Conservation (phyloP, 2,113 vertebrate species). For the Vulpes vulpes region DNA sequence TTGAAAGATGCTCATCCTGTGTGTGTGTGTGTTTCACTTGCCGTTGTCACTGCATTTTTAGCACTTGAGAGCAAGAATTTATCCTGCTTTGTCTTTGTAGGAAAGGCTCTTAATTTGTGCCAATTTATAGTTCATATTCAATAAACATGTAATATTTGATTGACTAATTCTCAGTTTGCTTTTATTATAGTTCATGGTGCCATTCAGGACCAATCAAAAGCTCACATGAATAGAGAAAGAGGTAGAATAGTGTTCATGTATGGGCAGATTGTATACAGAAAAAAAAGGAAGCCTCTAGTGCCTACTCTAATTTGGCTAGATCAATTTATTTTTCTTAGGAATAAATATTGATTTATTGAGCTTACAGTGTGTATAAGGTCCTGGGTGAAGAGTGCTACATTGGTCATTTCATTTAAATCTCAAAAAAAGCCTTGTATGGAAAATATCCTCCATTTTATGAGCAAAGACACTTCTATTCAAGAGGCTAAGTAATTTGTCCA, state of each 20-base stretch:
- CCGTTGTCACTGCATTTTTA: background rate
- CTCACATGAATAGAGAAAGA: background rate
- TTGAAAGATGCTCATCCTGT: background rate
- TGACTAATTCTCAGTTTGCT: background rate
- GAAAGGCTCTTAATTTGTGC: background rate
- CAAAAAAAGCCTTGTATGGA: background rate
- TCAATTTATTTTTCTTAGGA: background rate
- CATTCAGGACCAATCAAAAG: background rate
- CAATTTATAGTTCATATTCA: background rate
- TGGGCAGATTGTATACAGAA: background rate
- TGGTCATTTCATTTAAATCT: slow-evolving; percentile 51
- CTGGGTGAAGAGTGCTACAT: background rate
- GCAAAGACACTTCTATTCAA: slow-evolving; percentile 58
- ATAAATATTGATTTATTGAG: slow-evolving; percentile 34
- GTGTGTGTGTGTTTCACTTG: background rate
- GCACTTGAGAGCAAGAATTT: background rate
- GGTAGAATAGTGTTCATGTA: rapidly evolving
- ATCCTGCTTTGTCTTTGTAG: background rate
- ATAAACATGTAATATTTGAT: background rate
- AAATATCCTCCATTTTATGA: slow-evolving; percentile 47
- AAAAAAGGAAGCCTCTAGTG: background rate
- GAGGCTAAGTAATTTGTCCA: slow-evolving; percentile 58
- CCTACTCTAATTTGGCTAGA: background rate
- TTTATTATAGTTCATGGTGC: background rate
- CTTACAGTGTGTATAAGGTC: background rate